Percentiles rank a stretch among this genome's conserved stretches.
Conservation (phyloP, 2,113 vertebrate genomes). For the Petrocephalus zakoni region DNA sequence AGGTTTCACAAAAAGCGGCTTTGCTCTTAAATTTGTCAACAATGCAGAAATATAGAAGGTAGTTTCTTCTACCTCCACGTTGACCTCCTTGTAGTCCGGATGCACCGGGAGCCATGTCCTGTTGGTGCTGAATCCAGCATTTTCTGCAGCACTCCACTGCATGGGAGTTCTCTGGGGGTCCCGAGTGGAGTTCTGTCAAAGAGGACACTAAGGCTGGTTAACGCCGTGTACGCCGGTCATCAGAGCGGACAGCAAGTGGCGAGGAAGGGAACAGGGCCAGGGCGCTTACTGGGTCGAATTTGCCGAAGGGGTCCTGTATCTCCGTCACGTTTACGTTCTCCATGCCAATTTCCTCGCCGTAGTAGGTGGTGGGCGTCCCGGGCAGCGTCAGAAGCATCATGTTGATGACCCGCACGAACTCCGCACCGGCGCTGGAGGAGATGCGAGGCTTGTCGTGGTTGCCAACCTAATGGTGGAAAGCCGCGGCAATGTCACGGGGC, state of each 20-base stretch:
- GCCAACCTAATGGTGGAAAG: conserved; percentile 66
- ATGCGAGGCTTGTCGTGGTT: conserved; percentile 73
- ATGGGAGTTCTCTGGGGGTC: conserved; percentile 81
- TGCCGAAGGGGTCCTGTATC: conserved; percentile 62
- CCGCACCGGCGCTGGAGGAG: conserved; percentile 68
- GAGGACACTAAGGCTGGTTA: background rate
- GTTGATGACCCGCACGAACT: conserved; percentile 71
- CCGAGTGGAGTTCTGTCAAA: conserved; percentile 55
- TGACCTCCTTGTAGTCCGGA: conserved; percentile 65
- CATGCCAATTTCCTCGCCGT: conserved; percentile 98
- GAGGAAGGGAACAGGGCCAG: background rate
- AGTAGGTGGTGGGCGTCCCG: conserved; percentile 88
- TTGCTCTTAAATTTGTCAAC: background rate
- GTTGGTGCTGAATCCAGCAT: conserved; percentile 81
- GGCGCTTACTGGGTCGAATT: conserved; percentile 56
- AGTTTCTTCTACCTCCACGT: conserved; percentile 70
- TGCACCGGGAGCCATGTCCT: conserved; percentile 77
- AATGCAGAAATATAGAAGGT: background rate
- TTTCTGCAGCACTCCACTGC: conserved; percentile 76
- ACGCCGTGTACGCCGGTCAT: background rate
- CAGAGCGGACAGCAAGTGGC: background rate
- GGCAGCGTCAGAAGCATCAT: conserved; percentile 92
- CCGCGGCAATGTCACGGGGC: background rate
- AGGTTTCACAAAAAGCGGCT: background rate
- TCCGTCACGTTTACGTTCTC: conserved; percentile 60